A percentile compares a stretch with the other conserved stretches of the same genome.
phyloP scores from a whole-genome alignment of 1,140 invertebrate genomes.

The Mylabris phalerata region DNA sequence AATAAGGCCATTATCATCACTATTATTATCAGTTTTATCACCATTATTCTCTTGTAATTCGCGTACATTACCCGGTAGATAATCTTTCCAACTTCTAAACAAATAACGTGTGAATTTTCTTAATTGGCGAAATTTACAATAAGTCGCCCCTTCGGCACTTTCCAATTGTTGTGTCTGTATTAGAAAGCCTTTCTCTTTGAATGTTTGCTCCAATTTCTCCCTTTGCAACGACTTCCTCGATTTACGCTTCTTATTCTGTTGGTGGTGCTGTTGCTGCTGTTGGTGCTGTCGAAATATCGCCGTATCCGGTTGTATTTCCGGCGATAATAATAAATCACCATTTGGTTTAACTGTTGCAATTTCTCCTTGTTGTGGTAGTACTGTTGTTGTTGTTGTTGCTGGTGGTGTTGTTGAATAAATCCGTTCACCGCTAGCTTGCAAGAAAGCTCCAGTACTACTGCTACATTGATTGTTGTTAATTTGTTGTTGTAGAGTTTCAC shows the following conservation, averaged over 20 bases:
- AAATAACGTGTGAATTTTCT: conserved; percentile 87
- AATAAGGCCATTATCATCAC: conserved; percentile 7
- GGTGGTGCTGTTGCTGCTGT: too few relatives aligned
- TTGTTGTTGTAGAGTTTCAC: conserved; percentile 58
- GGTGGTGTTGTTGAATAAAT: conserved; percentile 38
- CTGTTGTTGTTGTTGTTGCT: neutral
- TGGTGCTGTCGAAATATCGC: conserved; percentile 20
- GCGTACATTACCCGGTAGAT: conserved; percentile 70
- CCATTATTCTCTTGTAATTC: conserved; percentile 25
- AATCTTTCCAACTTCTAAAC: conserved; percentile 89
- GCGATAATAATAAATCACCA: conserved; percentile 43
- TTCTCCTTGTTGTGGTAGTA: conserved; percentile 16
- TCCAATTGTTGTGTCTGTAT: conserved; percentile 89
- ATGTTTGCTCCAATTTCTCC: conserved; percentile 84
- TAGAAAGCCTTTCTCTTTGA: conserved; percentile 85
- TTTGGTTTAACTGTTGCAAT: conserved; percentile 24
- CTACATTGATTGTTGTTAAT: conserved; percentile 41
- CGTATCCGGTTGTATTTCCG: conserved; percentile 40
- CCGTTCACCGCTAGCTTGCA: conserved; percentile 49
- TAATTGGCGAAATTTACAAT: conserved; percentile 87
- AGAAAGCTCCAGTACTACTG: conserved; percentile 45
- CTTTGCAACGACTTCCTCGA: conserved; percentile 75
- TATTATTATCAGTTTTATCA: conserved; percentile 6
- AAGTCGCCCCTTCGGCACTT: conserved; percentile 85
- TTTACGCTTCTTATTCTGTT: conserved; percentile 56